A percentile compares a stretch with the other conserved stretches of the same genome.
Evolutionary conservation across 2,113 vertebrate genomes (phyloP).

Genomic region (Triplophysa rosa): DNA sequence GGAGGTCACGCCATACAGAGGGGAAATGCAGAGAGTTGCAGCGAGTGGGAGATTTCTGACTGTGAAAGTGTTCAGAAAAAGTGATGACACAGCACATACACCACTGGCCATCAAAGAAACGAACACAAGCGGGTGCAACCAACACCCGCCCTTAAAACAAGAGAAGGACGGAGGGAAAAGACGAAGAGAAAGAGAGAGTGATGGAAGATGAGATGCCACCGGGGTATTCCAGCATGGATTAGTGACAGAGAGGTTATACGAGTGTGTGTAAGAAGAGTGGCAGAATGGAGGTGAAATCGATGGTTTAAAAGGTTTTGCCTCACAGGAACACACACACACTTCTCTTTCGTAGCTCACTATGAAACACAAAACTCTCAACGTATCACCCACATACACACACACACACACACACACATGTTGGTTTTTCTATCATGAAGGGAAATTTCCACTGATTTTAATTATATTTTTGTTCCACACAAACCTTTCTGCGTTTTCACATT

Average conservation of each 20-base stretch:
- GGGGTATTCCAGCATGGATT: conserved; percentile 51
- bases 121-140: conserved; percentile 1
- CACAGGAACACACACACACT: conserved; percentile 40
- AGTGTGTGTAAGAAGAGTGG: conserved; percentile 45
- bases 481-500: no score
- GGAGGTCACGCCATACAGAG: conserved; percentile 5
- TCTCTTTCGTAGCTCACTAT: conserved; percentile 5
- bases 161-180: conserved; percentile 3
- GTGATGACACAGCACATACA: conserved; percentile 20
- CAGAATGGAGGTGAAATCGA: conserved; percentile 44
- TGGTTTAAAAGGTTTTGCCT: conserved; percentile 53
- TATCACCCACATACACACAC: neutral
- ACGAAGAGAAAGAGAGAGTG: conserved; percentile 4
- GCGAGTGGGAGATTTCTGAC: conserved; percentile 55
- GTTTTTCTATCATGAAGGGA: neutral
- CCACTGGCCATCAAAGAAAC: neutral
- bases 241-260: conserved; percentile 41
- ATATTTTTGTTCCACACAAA: no score
- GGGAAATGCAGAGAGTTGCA: neutral
- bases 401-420: neutral
- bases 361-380: conserved; percentile 8
- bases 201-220: conserved; percentile 51
- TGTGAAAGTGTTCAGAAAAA: neutral
- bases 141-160: conserved; percentile 35
- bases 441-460: neutral